Percentiles rank a stretch among this genome's conserved stretches.
Evolutionary conservation across 2,113 vertebrate species (phyloP).

Genomic region (Gymnorhina tibicen): DNA sequence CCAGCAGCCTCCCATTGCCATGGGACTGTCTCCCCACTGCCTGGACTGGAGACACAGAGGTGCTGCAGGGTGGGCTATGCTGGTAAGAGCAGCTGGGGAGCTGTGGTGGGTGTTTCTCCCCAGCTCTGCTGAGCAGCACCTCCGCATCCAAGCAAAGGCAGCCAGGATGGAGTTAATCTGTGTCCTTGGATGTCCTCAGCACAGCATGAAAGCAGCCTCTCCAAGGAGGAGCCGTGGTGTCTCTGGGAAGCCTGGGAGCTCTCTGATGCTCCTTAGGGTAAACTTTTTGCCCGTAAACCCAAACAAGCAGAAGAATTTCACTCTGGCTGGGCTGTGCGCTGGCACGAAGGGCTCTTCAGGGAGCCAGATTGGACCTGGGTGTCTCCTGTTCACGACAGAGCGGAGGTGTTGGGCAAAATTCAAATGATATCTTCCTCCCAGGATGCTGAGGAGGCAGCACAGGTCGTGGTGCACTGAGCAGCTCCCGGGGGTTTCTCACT

Average conservation of each 20-base stretch:
- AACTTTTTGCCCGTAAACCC: not conserved
- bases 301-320: slow-evolving; percentile 25
- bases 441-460: not conserved
- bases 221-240: not conserved
- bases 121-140: not conserved
- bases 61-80: not conserved
- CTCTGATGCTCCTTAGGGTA: not conserved
- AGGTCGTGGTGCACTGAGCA: not conserved
- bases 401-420: not conserved
- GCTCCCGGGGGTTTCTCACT: rapidly evolving
- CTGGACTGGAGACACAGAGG: rapidly evolving
- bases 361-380: not conserved
- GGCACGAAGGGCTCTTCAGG: not conserved
- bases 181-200: not conserved
- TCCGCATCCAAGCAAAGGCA: not conserved
- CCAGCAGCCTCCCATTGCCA: not conserved
- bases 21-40: not conserved
- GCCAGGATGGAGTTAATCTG: not conserved
- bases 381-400: not conserved
- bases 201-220: not conserved
- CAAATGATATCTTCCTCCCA: not conserved
- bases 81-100: not conserved
- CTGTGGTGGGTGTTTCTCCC: not conserved
- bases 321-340: not conserved
- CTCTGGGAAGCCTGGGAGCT: not conserved